Percentiles rank a stretch among this genome's conserved stretches.
phyloP scores from a whole-genome alignment of 2,888 invertebrate genomes.

The Tubulanus polymorphus region DNA sequence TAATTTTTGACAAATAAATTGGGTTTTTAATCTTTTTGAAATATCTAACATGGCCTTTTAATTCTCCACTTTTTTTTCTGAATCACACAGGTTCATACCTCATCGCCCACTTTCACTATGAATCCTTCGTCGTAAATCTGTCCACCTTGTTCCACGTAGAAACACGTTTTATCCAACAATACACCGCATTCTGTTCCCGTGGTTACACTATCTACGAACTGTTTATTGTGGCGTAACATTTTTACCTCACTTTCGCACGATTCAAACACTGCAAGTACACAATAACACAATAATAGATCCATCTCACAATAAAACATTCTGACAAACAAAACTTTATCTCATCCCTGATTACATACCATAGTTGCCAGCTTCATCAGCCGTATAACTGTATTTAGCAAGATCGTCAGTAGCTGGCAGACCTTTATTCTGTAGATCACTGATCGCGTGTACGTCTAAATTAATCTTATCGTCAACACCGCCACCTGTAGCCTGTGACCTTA shows the following conservation, averaged over 20 bases:
- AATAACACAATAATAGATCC: neutral
- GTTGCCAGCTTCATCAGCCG: slow-evolving; percentile 63
- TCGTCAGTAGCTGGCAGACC: slow-evolving; percentile 81
- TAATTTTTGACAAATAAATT: no score
- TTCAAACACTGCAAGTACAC: slow-evolving; percentile 60
- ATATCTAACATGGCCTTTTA: no score
- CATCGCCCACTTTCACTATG: slow-evolving; percentile 61
- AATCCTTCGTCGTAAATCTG: slow-evolving; percentile 93
- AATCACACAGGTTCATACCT: no score
- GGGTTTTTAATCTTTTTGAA: no score
- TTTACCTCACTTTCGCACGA: slow-evolving; percentile 72
- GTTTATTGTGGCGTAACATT: slow-evolving; percentile 73
- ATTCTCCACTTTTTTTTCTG: no score
- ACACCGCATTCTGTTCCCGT: slow-evolving; percentile 82
- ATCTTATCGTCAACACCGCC: slow-evolving; percentile 76
- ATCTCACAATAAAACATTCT: neutral
- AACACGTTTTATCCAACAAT: slow-evolving; percentile 84
- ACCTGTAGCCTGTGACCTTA: slow-evolving; percentile 82
- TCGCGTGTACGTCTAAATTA: slow-evolving; percentile 90
- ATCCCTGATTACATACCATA: slow-evolving; percentile 59
- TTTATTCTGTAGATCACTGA: slow-evolving; percentile 79
- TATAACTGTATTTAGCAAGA: slow-evolving; percentile 84
- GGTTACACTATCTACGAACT: slow-evolving; percentile 77
- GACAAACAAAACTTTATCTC: neutral
- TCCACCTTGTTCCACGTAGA: slow-evolving; percentile 99